Conservation (phyloP, 2,888 invertebrate species). For the Oscheius myriophilus region DNA sequence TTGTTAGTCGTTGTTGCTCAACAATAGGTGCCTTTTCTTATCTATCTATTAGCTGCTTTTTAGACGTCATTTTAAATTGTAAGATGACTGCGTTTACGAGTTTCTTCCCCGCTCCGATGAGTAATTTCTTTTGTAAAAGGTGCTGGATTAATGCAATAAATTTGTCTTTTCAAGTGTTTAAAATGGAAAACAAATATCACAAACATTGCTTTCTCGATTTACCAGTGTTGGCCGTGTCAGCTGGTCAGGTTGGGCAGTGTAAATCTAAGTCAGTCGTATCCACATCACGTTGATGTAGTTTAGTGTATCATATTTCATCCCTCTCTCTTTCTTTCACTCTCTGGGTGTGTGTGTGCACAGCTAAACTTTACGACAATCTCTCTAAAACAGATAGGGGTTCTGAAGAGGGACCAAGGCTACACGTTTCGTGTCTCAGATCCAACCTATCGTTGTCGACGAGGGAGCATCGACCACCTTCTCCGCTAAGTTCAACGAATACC, state of each 20-base stretch:
- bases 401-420: slow-evolving; percentile 77
- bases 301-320: too few species aligned
- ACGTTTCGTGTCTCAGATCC: slow-evolving; percentile 80
- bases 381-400: slow-evolving; percentile 67
- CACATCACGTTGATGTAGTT: too few species aligned
- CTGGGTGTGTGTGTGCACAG: too few species aligned
- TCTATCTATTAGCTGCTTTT: too few species aligned
- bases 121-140: slow-evolving; percentile 6
- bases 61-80: background rate
- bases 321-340: too few species aligned
- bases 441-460: slow-evolving; percentile 87
- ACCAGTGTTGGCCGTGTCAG: too few species aligned
- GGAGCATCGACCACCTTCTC: slow-evolving; percentile 89
- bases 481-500: slow-evolving; percentile 68
- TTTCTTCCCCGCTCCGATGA: slow-evolving; percentile 13
- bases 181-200: too few species aligned
- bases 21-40: background rate
- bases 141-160: too few species aligned
- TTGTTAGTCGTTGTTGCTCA: slow-evolving; percentile 25
- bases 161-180: too few species aligned
- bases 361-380: slow-evolving; percentile 80
- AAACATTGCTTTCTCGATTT: too few species aligned
- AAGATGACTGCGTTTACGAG: slow-evolving; percentile 24
- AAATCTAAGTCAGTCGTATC: too few species aligned
- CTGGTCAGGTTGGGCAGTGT: too few species aligned